These are phyloP conservation scores for Caranx melampygus DNA, from an alignment of 2,113 vertebrate genomes.

Conservation along the genomic window DNA sequence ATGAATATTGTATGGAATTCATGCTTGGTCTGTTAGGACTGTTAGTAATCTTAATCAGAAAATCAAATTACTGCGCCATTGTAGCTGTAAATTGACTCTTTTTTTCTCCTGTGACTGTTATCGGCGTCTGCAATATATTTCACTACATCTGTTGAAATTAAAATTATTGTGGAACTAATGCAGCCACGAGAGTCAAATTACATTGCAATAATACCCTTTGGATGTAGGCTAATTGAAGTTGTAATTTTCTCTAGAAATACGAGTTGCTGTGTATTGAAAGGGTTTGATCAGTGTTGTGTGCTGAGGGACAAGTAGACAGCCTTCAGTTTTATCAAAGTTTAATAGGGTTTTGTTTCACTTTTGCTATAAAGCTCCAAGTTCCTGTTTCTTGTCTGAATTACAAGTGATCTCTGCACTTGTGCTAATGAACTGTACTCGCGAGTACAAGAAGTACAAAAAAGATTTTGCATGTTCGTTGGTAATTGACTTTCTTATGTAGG, in stretches of 20 bases:
- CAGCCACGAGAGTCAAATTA: slow-evolving; percentile 81
- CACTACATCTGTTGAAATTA: slow-evolving; percentile 77
- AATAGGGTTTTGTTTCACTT: slow-evolving; percentile 48
- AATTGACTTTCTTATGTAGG: neutral
- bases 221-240: slow-evolving; percentile 78
- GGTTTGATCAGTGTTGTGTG: slow-evolving; percentile 58
- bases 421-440: neutral
- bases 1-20: slow-evolving; percentile 70
- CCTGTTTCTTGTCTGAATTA: slow-evolving; percentile 7
- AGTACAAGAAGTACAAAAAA: neutral
- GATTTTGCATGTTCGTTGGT: neutral
- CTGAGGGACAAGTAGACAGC: slow-evolving; percentile 44
- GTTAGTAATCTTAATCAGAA: slow-evolving; percentile 81
- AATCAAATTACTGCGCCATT: slow-evolving; percentile 81
- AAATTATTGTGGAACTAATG: slow-evolving; percentile 83
- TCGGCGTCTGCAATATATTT: slow-evolving; percentile 71
- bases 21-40: slow-evolving; percentile 68
- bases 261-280: slow-evolving; percentile 54
- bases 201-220: slow-evolving; percentile 79
- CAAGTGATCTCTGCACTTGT: neutral
- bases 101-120: slow-evolving; percentile 73
- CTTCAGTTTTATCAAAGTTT: slow-evolving; percentile 35
- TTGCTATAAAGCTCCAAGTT: slow-evolving; percentile 19
- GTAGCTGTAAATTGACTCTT: slow-evolving; percentile 78
- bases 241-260: slow-evolving; percentile 71